Base-by-base conservation (phyloP, 2,888 invertebrate genomes). In the Drymonia ruficornis region DNA sequence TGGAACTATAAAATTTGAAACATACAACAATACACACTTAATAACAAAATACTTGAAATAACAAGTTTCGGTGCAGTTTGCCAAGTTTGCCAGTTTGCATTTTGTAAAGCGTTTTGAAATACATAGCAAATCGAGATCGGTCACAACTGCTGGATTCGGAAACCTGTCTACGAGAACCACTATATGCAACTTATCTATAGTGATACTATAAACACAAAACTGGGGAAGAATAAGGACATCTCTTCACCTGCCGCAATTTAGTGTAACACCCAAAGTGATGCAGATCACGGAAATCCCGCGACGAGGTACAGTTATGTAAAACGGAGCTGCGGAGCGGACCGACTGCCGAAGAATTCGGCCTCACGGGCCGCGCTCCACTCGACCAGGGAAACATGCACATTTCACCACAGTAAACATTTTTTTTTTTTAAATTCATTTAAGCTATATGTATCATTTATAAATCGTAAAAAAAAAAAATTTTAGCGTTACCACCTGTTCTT, bases 231-330 rank as follows among this genome's bases (percentile, higher is more conserved):
- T 23, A 2, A 7, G 23, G 4, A 23, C 23, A 23, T 23, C 4
- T 6, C 3, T 23, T 2, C 23, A n/a, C n/a, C n/a, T n/a, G n/a
- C n/a, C n/a, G n/a, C n/a, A n/a, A n/a, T n/a, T 43, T 40, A 40
- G 43, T 49, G 38, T 49, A 49, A 47, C 38, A 19, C 47, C 29
- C 45, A 43, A 59, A 62, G 53, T 54, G 52, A 69, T 59, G 53
- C 57, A 47, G 56, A 61, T 59, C 63, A 61, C 61, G 61, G 59
- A 51, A 50, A 51, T 55, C 49, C 54, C 19, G 31, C 40, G 50
- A 56, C 18, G 19, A 36, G 49, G 58, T 61, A 72, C 69, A 63
- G 72, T 72, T 69, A 68, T 53, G 55, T 65, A 65, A 65, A 62
- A 50, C 52, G 47, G 52, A 58, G 34, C 38, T 45, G 28, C 40